These are phyloP conservation scores for Hippopotamyrus pictus DNA, from an alignment of 2,797 vertebrate species.

Conservation along the genomic window DNA sequence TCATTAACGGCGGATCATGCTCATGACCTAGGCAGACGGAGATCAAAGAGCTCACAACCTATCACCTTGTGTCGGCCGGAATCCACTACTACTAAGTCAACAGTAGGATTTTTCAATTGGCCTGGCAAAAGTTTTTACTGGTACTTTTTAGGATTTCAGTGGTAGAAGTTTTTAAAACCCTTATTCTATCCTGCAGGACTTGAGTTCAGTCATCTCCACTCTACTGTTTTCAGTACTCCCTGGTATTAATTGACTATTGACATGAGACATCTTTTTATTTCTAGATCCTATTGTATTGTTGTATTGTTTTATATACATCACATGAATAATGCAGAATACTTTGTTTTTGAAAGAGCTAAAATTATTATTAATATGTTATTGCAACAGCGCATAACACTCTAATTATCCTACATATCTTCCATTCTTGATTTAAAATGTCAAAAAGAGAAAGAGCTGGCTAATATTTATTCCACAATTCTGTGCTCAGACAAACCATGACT, in stretches of 20 bases:
- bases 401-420: neutral
- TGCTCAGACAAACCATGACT: neutral
- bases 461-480: neutral
- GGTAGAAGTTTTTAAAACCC: neutral
- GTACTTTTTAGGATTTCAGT: neutral
- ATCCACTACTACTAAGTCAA: neutral
- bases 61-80: neutral
- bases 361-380: neutral
- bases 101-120: neutral
- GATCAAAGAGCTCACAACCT: neutral
- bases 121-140: neutral
- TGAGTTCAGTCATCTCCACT: neutral
- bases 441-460: neutral
- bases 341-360: too few relatives aligned
- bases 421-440: neutral
- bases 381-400: neutral
- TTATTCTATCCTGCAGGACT: neutral
- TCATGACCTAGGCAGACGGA: neutral
- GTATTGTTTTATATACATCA: neutral
- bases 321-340: too few relatives aligned
- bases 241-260: neutral
- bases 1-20: neutral
- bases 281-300: neutral
- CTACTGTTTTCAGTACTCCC: neutral
- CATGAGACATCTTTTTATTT: neutral